Evolutionary conservation across 1,140 invertebrate species (phyloP).

Genomic region (Tetramorium parvispinum): DNA sequence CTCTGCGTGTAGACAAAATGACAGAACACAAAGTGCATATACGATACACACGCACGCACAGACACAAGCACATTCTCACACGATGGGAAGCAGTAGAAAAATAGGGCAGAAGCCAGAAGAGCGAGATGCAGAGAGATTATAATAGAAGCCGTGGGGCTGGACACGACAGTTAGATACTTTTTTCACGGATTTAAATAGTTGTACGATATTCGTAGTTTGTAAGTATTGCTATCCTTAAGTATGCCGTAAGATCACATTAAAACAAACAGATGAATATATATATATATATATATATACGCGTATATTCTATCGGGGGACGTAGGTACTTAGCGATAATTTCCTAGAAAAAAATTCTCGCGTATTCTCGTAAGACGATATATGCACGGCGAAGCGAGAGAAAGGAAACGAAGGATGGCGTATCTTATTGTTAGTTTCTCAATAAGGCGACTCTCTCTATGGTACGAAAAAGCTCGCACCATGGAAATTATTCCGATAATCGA

Average conservation of each 20-base stretch:
- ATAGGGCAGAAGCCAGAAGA: background rate
- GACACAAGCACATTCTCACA: slow-evolving; percentile 30
- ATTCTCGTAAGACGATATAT: background rate
- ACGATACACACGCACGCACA: slow-evolving; percentile 5
- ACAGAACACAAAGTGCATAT: slow-evolving; percentile 2
- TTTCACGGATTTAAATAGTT: slow-evolving; percentile 73
- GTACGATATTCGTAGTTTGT: slow-evolving; percentile 49
- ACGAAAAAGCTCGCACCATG: background rate
- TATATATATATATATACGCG: slow-evolving; percentile 23
- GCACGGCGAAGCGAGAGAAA: background rate
- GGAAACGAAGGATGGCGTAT: background rate
- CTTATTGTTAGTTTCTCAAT: slow-evolving; percentile 1
- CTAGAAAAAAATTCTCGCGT: slow-evolving; percentile 40
- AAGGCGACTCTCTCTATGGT: background rate
- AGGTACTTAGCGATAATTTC: slow-evolving; percentile 59
- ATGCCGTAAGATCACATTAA: slow-evolving; percentile 9
- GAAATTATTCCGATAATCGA: slow-evolving; percentile 24
- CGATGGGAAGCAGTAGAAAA: slow-evolving; percentile 23
- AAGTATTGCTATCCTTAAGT: slow-evolving; percentile 32
- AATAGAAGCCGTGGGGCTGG: slow-evolving; percentile 35
- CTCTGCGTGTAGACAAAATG: slow-evolving; percentile 3
- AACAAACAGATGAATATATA: slow-evolving; percentile 16
- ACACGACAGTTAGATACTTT: slow-evolving; percentile 56
- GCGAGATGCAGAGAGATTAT: slow-evolving; percentile 19
- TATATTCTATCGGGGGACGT: slow-evolving; percentile 29